Evolutionary conservation across 1,140 invertebrate genomes (phyloP), one percentile per base, ranked within the genome.

Genomic region (Bombus balteatus): DNA sequence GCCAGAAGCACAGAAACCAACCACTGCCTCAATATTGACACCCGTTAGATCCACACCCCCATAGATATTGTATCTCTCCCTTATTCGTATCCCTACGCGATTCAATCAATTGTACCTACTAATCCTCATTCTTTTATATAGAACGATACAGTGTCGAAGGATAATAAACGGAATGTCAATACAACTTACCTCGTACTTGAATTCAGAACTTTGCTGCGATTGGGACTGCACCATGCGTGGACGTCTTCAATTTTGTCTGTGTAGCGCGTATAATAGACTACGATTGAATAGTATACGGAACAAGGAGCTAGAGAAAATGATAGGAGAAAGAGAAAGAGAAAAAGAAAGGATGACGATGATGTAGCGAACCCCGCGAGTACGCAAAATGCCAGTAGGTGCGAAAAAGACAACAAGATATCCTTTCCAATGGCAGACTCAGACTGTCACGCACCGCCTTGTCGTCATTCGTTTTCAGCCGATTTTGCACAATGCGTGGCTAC

Each of bases 121-220:
- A 66, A 70, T 78, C 28, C 12, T n/a, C 34, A 53, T 53, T 47
- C 9, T n/a, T 75, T 57, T 53, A 15, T n/a, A 12, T 53, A 5
- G n/a, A 34, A 62, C 28, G 25, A n/a, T 28, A 57, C 6, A 53
- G 12, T 34, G 4, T 53, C 75, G 28, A 13, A 32, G 1, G 25
- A 65, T 22, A 66, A 32, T 5, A 80, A 10, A 71, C 9, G 53
- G 41, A 62, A 80, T 62, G 83, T 81, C 73, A 68, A 68, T 66
- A 53, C 1, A 47, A 65, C 89, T 90, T 84, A 90, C 89, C 86
- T 90, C 79, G 71, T 83, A 78, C 86, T 90, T 87, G 62, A 90
- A 90, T 90, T 82, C 70, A 72, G 28, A 39, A 71, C 37, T 85
- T 57, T 86, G 75, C 57, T 82, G 66, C 78, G 57, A 80, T 68